A percentile compares a stretch with the other conserved stretches of the same genome.
Conservation (phyloP, 2,888 invertebrate species). For the Hirtodrosophila trivittata region DNA sequence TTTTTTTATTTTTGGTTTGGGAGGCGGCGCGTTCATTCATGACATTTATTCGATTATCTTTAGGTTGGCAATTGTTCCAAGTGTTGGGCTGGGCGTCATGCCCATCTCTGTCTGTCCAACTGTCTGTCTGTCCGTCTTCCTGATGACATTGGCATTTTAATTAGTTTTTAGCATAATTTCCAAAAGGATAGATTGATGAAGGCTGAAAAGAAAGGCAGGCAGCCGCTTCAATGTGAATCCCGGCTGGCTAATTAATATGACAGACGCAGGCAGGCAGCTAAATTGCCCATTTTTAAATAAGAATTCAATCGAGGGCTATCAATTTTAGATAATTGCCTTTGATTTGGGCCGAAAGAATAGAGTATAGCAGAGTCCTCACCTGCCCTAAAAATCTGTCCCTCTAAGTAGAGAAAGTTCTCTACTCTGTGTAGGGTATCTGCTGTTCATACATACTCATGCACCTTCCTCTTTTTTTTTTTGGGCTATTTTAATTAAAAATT, state of each 20-base stretch:
- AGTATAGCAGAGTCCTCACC: no score
- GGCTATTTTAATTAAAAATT: slow-evolving; percentile 25
- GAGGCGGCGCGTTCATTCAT: slow-evolving; percentile 45
- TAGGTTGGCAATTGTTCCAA: slow-evolving; percentile 8
- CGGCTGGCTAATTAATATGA: slow-evolving; percentile 71
- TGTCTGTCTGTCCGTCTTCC: slow-evolving; percentile 10
- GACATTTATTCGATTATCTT: slow-evolving; percentile 75
- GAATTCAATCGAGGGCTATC: no score
- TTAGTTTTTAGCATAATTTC: slow-evolving; percentile 65
- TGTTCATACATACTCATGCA: no score
- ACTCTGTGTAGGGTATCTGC: no score
- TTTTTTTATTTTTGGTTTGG: slow-evolving; percentile 13
- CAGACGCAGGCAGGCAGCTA: slow-evolving; percentile 60
- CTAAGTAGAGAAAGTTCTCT: no score
- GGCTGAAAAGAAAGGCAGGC: not conserved
- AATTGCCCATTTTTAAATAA: slow-evolving; percentile 32
- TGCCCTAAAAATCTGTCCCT: no score
- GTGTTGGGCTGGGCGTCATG: slow-evolving; percentile 1
- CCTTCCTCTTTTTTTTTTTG: no score
- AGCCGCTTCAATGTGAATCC: slow-evolving; percentile 18
- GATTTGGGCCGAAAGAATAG: no score
- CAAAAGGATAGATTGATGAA: slow-evolving; percentile 8
- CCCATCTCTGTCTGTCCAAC: slow-evolving; percentile 6
- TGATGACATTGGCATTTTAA: slow-evolving; percentile 69
- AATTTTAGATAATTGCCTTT: no score